Conservation (phyloP, 2,888 invertebrate genomes). For the Amiota mariae region DNA sequence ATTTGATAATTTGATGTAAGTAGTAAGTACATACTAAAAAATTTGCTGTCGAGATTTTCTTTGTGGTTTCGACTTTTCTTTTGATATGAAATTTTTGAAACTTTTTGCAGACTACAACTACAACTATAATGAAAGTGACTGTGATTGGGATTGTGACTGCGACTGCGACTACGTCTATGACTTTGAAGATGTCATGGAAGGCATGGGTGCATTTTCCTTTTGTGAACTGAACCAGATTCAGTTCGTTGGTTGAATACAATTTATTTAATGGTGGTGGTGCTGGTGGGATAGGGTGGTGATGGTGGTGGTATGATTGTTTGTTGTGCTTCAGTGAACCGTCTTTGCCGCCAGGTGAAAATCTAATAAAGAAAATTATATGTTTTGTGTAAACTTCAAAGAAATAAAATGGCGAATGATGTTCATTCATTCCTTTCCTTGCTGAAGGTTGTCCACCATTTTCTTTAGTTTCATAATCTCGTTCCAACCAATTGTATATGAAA, state of each 20-base stretch:
- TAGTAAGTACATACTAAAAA: slow-evolving; percentile 36
- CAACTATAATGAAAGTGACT: too few species aligned
- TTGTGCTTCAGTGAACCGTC: slow-evolving; percentile 2
- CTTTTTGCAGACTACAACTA: slow-evolving; percentile 38
- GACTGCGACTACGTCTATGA: background rate
- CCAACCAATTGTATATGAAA: slow-evolving; percentile 10
- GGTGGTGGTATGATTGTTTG: background rate
- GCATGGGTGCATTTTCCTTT: background rate
- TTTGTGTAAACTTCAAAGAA: slow-evolving; percentile 18
- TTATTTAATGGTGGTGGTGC: background rate
- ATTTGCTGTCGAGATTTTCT: slow-evolving; percentile 63
- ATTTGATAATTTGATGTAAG: slow-evolving; percentile 57
- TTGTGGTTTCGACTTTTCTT: slow-evolving; percentile 66
- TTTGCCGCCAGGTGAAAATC: slow-evolving; percentile 29
- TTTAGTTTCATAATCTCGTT: background rate
- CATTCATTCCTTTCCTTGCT: slow-evolving; percentile 40
- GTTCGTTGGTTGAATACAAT: background rate
- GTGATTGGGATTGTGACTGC: slow-evolving; percentile 6
- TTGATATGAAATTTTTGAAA: slow-evolving; percentile 56
- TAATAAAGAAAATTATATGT: slow-evolving; percentile 33
- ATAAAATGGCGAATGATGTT: slow-evolving; percentile 35
- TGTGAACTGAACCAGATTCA: background rate
- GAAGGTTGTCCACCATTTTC: slow-evolving; percentile 35
- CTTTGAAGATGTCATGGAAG: background rate
- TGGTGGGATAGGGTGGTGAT: too few species aligned